Evolutionary conservation across 2,797 vertebrate species (phyloP), one percentile per base, ranked within the genome.

Genomic region (Silurus lanzhouensis): DNA sequence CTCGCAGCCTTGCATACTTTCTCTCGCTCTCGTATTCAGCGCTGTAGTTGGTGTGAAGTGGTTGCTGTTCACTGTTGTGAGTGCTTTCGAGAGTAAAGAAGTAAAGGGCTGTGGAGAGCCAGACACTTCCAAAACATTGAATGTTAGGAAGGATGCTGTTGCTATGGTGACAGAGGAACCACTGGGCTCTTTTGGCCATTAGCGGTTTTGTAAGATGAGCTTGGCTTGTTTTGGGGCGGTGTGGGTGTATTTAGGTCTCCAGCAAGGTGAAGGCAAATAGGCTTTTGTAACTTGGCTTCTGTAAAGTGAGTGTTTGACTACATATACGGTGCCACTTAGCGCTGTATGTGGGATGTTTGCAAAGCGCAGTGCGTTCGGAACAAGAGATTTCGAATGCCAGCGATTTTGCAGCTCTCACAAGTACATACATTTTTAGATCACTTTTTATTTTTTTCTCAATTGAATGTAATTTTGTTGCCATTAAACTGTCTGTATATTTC

Each of bases 141-240:
- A 83, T 85, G 85, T 85, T 85, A 38, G 82, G 55, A 85, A 76
- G 70, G 83, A 87, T 87, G 83, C 64, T 87, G 88, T 88, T 88
- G 85, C 88, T 66, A 88, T 88, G 85, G 85, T 71, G 81, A 88
- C 88, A 87, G 75, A 52, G 70, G 76, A 74, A 81, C 83, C 81
- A 71, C 81, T 83, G 85, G 80, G 75, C 84, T 85, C 79, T 83
- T 85, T 81, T 83, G 83, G 72, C 84, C 77, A 88, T 88, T 88
- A 86, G 75, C 12, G 5, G 48, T 72, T 79, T 77, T 80, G n/a
- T 83, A 86, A 79, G 67, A 83, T 78, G 52, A 83, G 85, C 84
- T 64, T 67, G 68, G 85, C 81, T 57, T 55, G 85, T 83, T 74
- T 87, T 82, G 64, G 82, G 83, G 31, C 8, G 68, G 83, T 87